phyloP scores from a whole-genome alignment of 2,888 invertebrate species.

The Chrysotoxum bicinctum region DNA sequence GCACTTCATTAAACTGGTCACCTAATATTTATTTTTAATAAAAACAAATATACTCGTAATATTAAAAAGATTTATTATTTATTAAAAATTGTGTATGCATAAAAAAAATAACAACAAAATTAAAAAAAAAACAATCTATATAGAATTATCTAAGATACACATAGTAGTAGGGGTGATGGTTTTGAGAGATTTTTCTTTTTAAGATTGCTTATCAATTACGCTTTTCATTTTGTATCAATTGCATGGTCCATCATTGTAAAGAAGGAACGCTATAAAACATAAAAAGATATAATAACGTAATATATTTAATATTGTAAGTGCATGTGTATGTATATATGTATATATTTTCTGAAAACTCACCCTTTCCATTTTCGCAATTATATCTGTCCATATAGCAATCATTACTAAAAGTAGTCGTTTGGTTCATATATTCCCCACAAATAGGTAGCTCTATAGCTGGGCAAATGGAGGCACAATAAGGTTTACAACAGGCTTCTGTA shows the following conservation, averaged over 20 bases:
- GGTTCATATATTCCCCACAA: background rate
- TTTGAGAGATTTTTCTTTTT: too few species aligned
- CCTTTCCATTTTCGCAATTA: background rate
- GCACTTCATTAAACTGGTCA: too few species aligned
- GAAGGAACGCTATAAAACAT: background rate
- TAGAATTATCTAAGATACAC: too few species aligned
- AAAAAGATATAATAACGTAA: background rate
- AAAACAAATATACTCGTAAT: too few species aligned
- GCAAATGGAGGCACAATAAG: background rate
- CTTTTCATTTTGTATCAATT: too few species aligned
- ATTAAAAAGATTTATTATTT: too few species aligned
- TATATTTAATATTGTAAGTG: background rate
- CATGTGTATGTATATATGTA: background rate
- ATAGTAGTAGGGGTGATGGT: too few species aligned
- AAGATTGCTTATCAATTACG: too few species aligned
- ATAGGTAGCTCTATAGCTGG: accelerated
- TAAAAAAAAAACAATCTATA: too few species aligned
- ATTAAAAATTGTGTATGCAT: too few species aligned
- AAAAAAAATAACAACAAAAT: too few species aligned
- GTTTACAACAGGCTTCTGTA: background rate
- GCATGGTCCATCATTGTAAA: background rate
- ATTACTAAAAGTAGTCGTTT: background rate
- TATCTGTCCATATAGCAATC: background rate
- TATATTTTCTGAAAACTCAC: background rate
- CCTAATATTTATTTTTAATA: too few species aligned